Evolutionary conservation across 30 jellyfish, hydroid and myxozoan species (phyloP).

Genomic region (Calvadosia cruxmelitensis): DNA sequence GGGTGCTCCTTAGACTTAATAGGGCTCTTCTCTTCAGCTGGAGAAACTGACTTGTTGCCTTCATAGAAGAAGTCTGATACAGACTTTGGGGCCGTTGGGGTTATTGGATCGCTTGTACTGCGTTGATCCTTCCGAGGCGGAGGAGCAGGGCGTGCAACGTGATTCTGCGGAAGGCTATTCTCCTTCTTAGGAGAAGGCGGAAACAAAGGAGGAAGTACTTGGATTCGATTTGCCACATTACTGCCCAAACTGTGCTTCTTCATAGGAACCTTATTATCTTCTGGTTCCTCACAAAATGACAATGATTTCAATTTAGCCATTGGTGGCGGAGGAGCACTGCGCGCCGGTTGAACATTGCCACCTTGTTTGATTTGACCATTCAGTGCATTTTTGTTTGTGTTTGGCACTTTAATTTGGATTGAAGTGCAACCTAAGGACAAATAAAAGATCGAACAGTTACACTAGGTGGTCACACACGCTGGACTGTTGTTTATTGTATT

Average conservation of each 20-base stretch:
- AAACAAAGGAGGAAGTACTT: not conserved
- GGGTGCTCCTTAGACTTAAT: constrained; percentile 1
- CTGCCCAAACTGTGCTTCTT: not conserved
- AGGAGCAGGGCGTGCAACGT: not conserved
- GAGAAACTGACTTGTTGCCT: not conserved
- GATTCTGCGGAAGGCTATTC: not conserved
- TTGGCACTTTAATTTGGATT: not conserved
- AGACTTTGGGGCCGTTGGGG: not conserved
- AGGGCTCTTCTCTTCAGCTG: not conserved
- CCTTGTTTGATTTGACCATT: too few species aligned
- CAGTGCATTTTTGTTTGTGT: not conserved
- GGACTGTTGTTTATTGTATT: too few species aligned
- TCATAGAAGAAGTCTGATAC: not conserved
- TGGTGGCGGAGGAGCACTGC: not conserved
- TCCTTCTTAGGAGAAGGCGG: not conserved
- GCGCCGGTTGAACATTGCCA: not conserved
- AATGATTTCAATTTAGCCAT: not conserved
- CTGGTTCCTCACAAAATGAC: not conserved
- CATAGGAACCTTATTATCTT: not conserved
- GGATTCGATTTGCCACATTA: not conserved
- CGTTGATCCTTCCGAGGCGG: not conserved
- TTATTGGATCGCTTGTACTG: not conserved
- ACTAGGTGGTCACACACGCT: not conserved
- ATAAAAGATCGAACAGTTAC: too few species aligned
- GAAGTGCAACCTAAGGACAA: not conserved